A percentile compares a stretch with the other conserved stretches of the same genome.
phyloP scores from a whole-genome alignment of 2,888 invertebrate species.

The Tupiocoris notatus region DNA sequence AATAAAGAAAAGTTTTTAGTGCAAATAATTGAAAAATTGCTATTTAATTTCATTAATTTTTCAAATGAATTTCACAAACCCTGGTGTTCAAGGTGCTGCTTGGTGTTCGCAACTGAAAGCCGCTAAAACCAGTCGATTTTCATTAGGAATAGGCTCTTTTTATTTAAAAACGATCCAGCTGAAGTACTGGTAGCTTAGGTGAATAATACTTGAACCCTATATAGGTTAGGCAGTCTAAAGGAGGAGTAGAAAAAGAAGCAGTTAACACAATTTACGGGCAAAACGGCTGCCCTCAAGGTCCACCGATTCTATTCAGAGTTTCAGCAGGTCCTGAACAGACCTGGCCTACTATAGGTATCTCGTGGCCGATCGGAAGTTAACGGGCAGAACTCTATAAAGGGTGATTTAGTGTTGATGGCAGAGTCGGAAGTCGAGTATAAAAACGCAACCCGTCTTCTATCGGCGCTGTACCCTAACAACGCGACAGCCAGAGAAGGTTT shows the following conservation, averaged over 20 bases:
- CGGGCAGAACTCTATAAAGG: conserved; percentile 21
- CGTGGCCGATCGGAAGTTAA: conserved; percentile 33
- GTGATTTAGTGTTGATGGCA: conserved; percentile 23
- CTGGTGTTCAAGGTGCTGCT: too few relatives aligned
- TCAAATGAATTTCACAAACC: too few relatives aligned
- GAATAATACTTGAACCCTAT: neutral
- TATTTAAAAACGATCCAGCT: too few relatives aligned
- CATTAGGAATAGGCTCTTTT: too few relatives aligned
- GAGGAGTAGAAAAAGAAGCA: neutral
- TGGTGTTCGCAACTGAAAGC: too few relatives aligned
- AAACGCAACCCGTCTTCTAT: conserved; percentile 16
- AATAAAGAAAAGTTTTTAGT: too few relatives aligned
- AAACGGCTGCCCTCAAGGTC: neutral
- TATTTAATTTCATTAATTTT: too few relatives aligned
- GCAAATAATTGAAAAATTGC: too few relatives aligned
- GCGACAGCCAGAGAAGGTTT: neutral
- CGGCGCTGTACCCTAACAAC: neutral
- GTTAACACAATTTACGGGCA: neutral
- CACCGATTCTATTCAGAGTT: neutral
- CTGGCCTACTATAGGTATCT: neutral
- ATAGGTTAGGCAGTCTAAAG: neutral
- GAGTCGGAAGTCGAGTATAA: neutral
- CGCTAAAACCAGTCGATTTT: too few relatives aligned
- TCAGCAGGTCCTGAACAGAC: neutral
- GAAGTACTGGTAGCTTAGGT: too few relatives aligned